Conservation (phyloP, 2,888 invertebrate genomes). For the Drosophila austrosaltans region DNA sequence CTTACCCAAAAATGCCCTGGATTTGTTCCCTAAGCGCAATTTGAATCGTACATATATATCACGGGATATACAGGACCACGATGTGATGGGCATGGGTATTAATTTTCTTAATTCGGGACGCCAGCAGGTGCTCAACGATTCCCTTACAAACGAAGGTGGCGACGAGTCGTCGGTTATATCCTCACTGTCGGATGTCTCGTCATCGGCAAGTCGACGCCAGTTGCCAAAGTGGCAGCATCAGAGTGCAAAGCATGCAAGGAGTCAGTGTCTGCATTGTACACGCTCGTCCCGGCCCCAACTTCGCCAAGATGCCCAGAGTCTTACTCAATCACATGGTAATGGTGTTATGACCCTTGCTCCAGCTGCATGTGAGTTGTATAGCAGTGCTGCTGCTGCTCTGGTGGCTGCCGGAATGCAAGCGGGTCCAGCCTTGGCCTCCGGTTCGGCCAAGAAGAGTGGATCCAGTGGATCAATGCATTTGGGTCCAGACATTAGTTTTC, state of each 20-base stretch:
- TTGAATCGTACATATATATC: constrained; percentile 82
- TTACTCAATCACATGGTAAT: constrained; percentile 16
- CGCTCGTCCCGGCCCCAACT: constrained; percentile 78
- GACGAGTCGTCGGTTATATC: constrained; percentile 83
- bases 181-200: constrained; percentile 82
- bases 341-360: constrained; percentile 43
- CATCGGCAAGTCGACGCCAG: constrained; percentile 81
- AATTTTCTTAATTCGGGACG: constrained; percentile 76
- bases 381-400: constrained; percentile 66
- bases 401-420: constrained; percentile 67
- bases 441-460: constrained; percentile 42
- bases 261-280: constrained; percentile 81
- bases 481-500: constrained; percentile 80
- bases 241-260: constrained; percentile 81
- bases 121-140: constrained; percentile 81
- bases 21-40: constrained; percentile 82
- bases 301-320: constrained; percentile 32
- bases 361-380: constrained; percentile 69
- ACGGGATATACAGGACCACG: constrained; percentile 82
- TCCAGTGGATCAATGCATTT: constrained; percentile 61
- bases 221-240: constrained; percentile 73
- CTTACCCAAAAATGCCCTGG: constrained; percentile 83
- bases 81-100: constrained; percentile 79
- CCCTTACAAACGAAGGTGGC: constrained; percentile 80
- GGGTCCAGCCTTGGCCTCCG: constrained; percentile 46